phyloP scores from a whole-genome alignment of 2,113 vertebrate species.

The Zingel zingel region DNA sequence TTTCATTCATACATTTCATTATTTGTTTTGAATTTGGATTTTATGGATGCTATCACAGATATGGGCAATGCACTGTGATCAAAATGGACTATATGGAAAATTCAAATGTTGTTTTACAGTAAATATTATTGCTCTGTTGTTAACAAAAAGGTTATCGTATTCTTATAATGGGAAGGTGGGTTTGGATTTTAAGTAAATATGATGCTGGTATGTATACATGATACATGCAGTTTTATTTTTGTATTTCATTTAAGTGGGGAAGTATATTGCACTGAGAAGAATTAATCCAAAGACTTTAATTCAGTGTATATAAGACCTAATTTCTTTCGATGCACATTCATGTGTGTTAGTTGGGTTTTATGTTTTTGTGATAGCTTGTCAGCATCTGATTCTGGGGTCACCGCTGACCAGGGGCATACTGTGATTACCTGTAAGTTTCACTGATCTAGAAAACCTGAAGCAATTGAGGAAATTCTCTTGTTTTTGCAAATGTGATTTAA shows the following conservation, averaged over 20 bases:
- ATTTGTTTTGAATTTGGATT: not conserved
- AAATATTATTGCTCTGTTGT: not conserved
- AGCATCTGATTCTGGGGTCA: not conserved
- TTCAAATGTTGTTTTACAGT: not conserved
- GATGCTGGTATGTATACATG: not conserved
- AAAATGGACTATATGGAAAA: not conserved
- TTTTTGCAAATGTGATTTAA: not conserved
- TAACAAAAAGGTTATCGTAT: not conserved
- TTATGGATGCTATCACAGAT: not conserved
- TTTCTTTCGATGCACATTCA: not conserved
- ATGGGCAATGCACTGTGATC: not conserved
- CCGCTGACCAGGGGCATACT: not conserved
- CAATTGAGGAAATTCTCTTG: not conserved
- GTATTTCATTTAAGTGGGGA: not conserved
- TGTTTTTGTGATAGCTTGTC: not conserved
- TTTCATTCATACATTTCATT: not conserved
- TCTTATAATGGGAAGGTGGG: not conserved
- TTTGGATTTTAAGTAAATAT: not conserved
- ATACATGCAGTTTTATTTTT: not conserved
- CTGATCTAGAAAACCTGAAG: not conserved
- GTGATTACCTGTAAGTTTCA: not conserved
- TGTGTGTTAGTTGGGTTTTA: not conserved
- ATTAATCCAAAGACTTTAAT: not conserved
- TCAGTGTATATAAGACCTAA: not conserved
- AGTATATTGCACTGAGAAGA: not conserved